These are phyloP conservation scores for Ormyrus thymus DNA, from an alignment of 2,888 invertebrate genomes.

Conservation along the genomic window DNA sequence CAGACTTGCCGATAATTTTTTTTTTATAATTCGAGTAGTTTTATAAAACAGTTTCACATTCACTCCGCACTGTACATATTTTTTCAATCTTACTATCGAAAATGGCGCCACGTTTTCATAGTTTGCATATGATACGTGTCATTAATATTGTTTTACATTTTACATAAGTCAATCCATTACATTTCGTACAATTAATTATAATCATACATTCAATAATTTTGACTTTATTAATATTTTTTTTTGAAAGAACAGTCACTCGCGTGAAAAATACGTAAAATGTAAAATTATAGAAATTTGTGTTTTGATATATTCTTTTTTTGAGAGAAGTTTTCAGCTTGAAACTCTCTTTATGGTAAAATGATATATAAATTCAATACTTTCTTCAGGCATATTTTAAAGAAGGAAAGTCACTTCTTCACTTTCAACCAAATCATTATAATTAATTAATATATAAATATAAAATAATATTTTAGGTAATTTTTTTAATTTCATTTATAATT, in stretches of 20 bases:
- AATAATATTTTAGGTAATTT: slow-evolving; percentile 27
- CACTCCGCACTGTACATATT: slow-evolving; percentile 53
- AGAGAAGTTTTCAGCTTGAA: slow-evolving; percentile 24
- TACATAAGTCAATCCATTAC: slow-evolving; percentile 32
- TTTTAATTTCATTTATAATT: slow-evolving; percentile 19
- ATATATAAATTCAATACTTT: slow-evolving; percentile 36
- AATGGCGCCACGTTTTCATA: slow-evolving; percentile 23
- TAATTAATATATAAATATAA: not conserved
- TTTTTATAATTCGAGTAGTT: slow-evolving; percentile 44
- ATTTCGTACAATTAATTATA: slow-evolving; percentile 27
- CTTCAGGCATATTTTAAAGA: slow-evolving; percentile 33
- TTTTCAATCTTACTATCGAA: slow-evolving; percentile 31
- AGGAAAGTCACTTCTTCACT: not conserved
- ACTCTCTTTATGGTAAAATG: slow-evolving; percentile 22
- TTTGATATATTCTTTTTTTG: slow-evolving; percentile 21
- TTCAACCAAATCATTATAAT: slow-evolving; percentile 10
- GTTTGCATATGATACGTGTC: slow-evolving; percentile 8
- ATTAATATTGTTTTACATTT: slow-evolving; percentile 40
- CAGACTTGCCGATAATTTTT: slow-evolving; percentile 49
- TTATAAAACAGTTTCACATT: slow-evolving; percentile 55
- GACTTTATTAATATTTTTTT: not conserved
- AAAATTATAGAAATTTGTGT: slow-evolving; percentile 48
- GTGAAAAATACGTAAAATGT: slow-evolving; percentile 43
- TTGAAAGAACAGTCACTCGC: slow-evolving; percentile 29
- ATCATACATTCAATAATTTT: slow-evolving; percentile 32